A percentile compares a stretch with the other conserved stretches of the same genome.
Conservation (phyloP, 2,113 vertebrate species). For the Trichomycterus rosablanca region DNA sequence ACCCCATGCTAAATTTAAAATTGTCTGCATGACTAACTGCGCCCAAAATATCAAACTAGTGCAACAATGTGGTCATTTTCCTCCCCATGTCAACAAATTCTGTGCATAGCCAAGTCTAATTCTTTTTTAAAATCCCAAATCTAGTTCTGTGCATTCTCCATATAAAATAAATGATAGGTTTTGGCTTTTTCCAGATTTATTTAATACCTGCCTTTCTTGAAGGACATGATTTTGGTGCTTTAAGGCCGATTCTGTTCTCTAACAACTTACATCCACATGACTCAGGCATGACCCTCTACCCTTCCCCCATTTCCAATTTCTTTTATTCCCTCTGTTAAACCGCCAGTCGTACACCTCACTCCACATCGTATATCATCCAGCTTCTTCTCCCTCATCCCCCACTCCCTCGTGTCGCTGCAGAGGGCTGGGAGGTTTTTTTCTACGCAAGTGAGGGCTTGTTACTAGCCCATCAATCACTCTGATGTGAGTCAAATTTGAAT, state of each 20-base stretch:
- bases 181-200: not conserved
- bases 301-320: constrained; percentile 53
- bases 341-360: constrained; percentile 50
- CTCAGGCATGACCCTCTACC: constrained; percentile 63
- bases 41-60: too few species aligned
- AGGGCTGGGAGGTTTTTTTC: not conserved
- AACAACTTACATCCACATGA: constrained; percentile 68
- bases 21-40: too few species aligned
- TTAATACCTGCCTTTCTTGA: constrained; percentile 18
- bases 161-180: too few species aligned
- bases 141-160: too few species aligned
- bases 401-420: constrained; percentile 6
- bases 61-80: too few species aligned
- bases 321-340: constrained; percentile 55
- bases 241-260: constrained; percentile 37
- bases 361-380: constrained; percentile 68
- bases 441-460: constrained; percentile 12
- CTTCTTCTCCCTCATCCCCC: constrained; percentile 38
- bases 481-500: constrained; percentile 24
- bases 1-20: too few species aligned
- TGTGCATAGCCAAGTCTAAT: too few species aligned
- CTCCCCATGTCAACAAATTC: too few species aligned
- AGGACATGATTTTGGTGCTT: constrained; percentile 40
- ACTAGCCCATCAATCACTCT: constrained; percentile 5
- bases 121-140: too few species aligned